Conservation (phyloP, 2,113 vertebrate species). For the Bolborhynchus lineola region DNA sequence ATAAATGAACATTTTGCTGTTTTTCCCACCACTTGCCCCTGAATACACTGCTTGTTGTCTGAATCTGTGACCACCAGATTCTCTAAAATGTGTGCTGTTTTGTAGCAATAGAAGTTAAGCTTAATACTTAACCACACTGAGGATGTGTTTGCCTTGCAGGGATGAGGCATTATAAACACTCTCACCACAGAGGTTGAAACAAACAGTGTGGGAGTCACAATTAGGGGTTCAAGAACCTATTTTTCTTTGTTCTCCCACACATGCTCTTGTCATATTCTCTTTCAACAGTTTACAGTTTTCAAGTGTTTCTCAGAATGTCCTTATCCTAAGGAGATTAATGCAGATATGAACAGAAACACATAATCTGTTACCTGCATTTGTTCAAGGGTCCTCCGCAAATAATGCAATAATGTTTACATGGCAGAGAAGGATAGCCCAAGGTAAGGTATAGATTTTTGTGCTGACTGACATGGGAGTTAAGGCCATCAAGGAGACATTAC, state of each 20-base stretch:
- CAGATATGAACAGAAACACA: background rate
- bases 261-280: constrained; percentile 63
- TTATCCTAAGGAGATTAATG: constrained; percentile 29
- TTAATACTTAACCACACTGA: background rate
- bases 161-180: constrained; percentile 58
- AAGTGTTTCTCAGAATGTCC: constrained; percentile 34
- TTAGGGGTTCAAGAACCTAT: constrained; percentile 73
- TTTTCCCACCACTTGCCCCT: background rate
- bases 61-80: background rate
- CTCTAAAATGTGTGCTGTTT: background rate
- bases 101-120: constrained; percentile 8
- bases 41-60: background rate
- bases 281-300: constrained; percentile 59
- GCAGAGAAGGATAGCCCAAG: background rate
- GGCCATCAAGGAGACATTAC: background rate
- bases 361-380: background rate
- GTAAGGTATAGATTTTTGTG: background rate
- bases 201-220: constrained; percentile 75
- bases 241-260: constrained; percentile 73
- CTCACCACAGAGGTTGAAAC: constrained; percentile 69
- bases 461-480: background rate
- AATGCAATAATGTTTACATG: background rate
- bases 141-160: constrained; percentile 37
- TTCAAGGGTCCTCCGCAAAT: background rate
- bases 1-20: background rate